These are phyloP conservation scores for Drosophila azteca DNA, from an alignment of 1,140 invertebrate genomes.

Conservation along the genomic window DNA sequence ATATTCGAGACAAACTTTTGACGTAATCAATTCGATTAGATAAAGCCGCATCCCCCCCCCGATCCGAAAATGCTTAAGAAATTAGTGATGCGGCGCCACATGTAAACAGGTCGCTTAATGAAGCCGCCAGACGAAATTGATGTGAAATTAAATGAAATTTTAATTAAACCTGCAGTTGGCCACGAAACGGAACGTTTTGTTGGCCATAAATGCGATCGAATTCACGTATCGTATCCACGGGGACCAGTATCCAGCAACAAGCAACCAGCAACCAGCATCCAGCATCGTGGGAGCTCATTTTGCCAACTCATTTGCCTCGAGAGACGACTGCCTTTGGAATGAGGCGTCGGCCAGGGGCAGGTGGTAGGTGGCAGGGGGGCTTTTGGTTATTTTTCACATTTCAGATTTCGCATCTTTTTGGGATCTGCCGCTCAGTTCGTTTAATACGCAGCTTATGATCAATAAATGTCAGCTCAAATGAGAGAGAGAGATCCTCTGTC, in stretches of 20 bases:
- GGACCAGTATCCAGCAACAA: constrained; percentile 8
- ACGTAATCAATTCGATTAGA: constrained; percentile 79
- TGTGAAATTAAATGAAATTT: constrained; percentile 52
- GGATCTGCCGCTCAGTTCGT: constrained; percentile 42
- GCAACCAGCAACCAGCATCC: neutral
- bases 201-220: constrained; percentile 29
- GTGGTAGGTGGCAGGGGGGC: neutral
- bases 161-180: constrained; percentile 50
- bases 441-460: constrained; percentile 79
- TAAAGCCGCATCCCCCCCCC: constrained; percentile 29
- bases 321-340: constrained; percentile 24
- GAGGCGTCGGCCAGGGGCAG: neutral
- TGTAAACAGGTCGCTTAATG: constrained; percentile 17
- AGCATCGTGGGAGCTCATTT: constrained; percentile 68
- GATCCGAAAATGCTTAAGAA: constrained; percentile 55
- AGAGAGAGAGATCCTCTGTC: constrained; percentile 19
- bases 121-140: constrained; percentile 50
- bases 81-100: constrained; percentile 64
- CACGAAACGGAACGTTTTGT: constrained; percentile 49
- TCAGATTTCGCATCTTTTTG: constrained; percentile 20
- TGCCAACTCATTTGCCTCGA: constrained; percentile 52
- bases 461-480: constrained; percentile 76
- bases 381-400: constrained; percentile 57
- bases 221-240: constrained; percentile 17
- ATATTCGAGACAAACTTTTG: constrained; percentile 68